These are phyloP conservation scores for Ardeotis arabs DNA, from an alignment of 2,113 vertebrate species.

Conservation along the genomic window DNA sequence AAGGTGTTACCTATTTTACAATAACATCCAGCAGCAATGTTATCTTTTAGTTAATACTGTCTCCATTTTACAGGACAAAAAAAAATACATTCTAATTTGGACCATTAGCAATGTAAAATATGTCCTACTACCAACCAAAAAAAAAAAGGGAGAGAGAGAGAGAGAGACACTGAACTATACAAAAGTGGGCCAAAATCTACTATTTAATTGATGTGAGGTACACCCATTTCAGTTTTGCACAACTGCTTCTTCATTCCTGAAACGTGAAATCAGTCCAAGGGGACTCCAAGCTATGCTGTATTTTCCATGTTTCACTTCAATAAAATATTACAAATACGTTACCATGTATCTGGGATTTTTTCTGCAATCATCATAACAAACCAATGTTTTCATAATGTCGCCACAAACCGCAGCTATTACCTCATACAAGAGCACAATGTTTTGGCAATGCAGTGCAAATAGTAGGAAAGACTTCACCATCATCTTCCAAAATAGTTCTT, in stretches of 20 bases:
- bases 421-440: conserved; percentile 8
- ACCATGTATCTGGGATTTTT: conserved; percentile 43
- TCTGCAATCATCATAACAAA: conserved; percentile 33
- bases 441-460: neutral
- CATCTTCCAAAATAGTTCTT: conserved; percentile 36
- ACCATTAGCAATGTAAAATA: neutral
- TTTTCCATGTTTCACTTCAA: conserved; percentile 37
- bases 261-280: conserved; percentile 28
- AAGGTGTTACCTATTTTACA: neutral
- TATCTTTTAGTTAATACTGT: neutral
- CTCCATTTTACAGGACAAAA: neutral
- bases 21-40: neutral
- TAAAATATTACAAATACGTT: conserved; percentile 56
- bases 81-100: neutral
- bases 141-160: neutral
- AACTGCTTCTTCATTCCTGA: conserved; percentile 32
- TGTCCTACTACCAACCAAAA: neutral
- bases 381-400: conserved; percentile 26
- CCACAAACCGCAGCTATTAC: conserved; percentile 42
- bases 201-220: neutral
- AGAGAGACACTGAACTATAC: neutral
- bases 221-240: conserved; percentile 12
- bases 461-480: conserved; percentile 39
- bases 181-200: neutral
- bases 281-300: conserved; percentile 8